Conservation (phyloP, 2,113 vertebrate species). For the Delphinapterus leucas region DNA sequence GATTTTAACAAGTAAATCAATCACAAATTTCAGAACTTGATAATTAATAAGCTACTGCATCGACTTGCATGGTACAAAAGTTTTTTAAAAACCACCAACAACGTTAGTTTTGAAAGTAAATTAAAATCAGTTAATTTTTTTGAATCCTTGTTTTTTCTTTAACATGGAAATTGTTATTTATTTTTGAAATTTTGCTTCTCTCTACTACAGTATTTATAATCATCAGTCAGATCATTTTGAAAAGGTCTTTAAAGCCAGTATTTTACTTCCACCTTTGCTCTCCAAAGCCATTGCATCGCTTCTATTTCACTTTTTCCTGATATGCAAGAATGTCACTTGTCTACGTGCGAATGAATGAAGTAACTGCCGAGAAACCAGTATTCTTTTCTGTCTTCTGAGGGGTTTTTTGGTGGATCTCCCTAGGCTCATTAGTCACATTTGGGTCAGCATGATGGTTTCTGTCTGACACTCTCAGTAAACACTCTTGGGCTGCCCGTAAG, state of each 20-base stretch:
- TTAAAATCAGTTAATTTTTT: not conserved
- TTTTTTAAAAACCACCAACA: not conserved
- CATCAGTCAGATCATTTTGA: not conserved
- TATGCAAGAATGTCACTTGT: not conserved
- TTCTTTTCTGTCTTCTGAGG: not conserved
- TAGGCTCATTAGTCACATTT: not conserved
- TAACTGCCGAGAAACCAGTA: not conserved
- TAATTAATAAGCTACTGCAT: not conserved
- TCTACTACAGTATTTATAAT: not conserved
- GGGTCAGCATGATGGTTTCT: not conserved
- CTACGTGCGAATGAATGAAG: not conserved
- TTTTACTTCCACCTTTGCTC: not conserved
- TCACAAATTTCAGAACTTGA: not conserved
- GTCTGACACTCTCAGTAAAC: constrained; percentile 15
- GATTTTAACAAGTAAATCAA: not conserved
- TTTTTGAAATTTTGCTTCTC: constrained; percentile 37
- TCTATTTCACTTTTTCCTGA: not conserved
- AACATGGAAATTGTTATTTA: not conserved
- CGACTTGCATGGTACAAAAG: not conserved
- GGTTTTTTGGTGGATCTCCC: not conserved
- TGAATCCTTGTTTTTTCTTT: not conserved
- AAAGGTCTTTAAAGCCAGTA: not conserved
- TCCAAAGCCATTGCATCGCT: not conserved
- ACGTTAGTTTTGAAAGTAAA: not conserved
- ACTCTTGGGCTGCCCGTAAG: not conserved